These are phyloP conservation scores for Drymonia ruficornis DNA, from an alignment of 2,888 invertebrate genomes.

Conservation along the genomic window DNA sequence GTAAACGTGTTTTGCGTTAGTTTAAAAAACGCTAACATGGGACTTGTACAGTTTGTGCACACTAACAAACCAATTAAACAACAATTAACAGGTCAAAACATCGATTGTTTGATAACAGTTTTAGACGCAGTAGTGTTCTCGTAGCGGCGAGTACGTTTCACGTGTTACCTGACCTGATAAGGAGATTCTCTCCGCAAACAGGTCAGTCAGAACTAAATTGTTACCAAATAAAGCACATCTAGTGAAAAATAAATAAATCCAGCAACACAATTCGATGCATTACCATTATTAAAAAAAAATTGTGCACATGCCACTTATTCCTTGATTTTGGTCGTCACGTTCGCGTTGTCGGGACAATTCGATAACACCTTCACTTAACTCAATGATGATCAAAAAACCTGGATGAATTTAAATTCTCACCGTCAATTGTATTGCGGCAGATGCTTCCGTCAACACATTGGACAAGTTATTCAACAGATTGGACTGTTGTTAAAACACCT, in stretches of 20 bases:
- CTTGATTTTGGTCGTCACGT: too few relatives aligned
- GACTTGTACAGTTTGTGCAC: constrained; percentile 31
- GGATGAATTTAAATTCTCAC: background rate
- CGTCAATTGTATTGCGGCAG: background rate
- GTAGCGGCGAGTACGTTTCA: constrained; percentile 5
- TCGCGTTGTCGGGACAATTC: too few relatives aligned
- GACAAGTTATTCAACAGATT: constrained; percentile 16
- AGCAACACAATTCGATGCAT: too few relatives aligned
- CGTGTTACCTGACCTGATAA: constrained; percentile 9
- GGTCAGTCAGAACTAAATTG: constrained; percentile 25
- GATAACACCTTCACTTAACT: too few relatives aligned
- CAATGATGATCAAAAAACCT: too few relatives aligned
- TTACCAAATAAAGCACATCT: background rate
- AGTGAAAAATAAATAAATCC: background rate
- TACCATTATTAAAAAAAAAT: too few relatives aligned
- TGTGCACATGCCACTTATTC: too few relatives aligned
- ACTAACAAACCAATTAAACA: constrained; percentile 66
- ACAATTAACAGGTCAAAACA: constrained; percentile 64
- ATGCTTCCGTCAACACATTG: background rate
- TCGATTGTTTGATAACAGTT: constrained; percentile 50
- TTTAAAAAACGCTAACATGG: constrained; percentile 31
- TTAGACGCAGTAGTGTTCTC: constrained; percentile 8
- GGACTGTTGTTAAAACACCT: constrained; percentile 24
- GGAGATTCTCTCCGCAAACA: constrained; percentile 10
- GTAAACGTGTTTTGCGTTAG: constrained; percentile 18